Conservation (phyloP, 2,113 vertebrate species). For the Anhinga anhinga region DNA sequence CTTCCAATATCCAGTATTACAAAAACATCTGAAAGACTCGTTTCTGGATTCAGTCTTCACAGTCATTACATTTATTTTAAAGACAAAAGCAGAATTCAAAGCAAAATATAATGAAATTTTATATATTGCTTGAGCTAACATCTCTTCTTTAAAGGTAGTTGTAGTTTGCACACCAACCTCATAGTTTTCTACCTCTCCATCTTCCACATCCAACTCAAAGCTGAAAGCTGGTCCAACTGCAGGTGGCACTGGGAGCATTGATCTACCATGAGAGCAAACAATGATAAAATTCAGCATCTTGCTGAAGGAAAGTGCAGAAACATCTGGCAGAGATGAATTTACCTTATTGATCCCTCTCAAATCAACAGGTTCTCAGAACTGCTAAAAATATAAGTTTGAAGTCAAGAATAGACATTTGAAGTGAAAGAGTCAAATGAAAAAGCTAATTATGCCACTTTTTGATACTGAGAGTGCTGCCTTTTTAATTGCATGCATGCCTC, state of each 20-base stretch:
- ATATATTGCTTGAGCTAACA: not conserved
- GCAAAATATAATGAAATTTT: not conserved
- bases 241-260: constrained; percentile 94
- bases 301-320: not conserved
- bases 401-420: not conserved
- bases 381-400: not conserved
- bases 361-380: not conserved
- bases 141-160: not conserved
- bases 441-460: not conserved
- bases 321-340: not conserved
- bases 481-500: not conserved
- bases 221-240: constrained; percentile 93
- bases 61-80: not conserved
- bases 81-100: not conserved
- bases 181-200: constrained; percentile 98
- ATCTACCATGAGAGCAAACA: constrained; percentile 76
- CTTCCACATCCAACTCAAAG: constrained; percentile 96
- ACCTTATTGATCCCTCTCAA: not conserved
- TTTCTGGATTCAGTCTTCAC: not conserved
- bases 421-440: not conserved
- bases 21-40: not conserved
- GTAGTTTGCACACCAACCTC: constrained; percentile 81
- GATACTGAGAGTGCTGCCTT: not conserved
- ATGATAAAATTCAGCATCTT: not conserved
- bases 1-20: not conserved